phyloP scores from a whole-genome alignment of 2,888 invertebrate species.

The Hofmannophila pseudospretella region DNA sequence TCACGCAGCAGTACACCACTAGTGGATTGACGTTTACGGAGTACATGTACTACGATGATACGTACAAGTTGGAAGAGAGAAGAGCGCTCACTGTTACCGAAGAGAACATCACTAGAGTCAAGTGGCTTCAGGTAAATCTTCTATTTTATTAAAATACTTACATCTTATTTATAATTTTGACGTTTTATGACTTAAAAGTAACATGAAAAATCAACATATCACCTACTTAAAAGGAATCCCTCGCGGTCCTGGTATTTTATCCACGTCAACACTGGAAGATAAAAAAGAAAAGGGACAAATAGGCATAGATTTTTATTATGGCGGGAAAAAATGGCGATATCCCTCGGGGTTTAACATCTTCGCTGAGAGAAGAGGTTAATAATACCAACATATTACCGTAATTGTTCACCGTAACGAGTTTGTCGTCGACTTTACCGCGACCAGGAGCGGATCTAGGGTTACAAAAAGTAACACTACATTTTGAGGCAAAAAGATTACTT shows the following conservation, averaged over 20 bases:
- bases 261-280: neutral
- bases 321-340: conserved; percentile 21
- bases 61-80: conserved; percentile 81
- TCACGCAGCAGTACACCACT: conserved; percentile 92
- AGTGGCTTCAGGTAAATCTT: conserved; percentile 70
- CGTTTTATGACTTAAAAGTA: neutral
- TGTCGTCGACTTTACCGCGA: conserved; percentile 29
- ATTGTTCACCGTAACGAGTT: conserved; percentile 33
- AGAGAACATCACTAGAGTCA: conserved; percentile 83
- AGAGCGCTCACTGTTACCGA: conserved; percentile 83
- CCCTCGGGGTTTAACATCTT: conserved; percentile 15
- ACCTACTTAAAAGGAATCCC: too few species aligned
- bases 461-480: too few species aligned
- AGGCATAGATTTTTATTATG: conserved; percentile 29
- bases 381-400: conserved; percentile 30
- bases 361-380: conserved; percentile 26
- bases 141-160: conserved; percentile 4
- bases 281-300: conserved; percentile 19
- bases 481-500: too few species aligned
- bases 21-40: conserved; percentile 87
- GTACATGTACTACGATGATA: conserved; percentile 85
- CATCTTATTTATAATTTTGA: too few species aligned
- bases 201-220: too few species aligned
- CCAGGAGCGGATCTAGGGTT: conserved; percentile 3
- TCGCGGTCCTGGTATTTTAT: too few species aligned